Percentiles rank a stretch among this genome's conserved stretches.
phyloP scores from a whole-genome alignment of 2,797 vertebrate species.

The Tangara arthus region DNA sequence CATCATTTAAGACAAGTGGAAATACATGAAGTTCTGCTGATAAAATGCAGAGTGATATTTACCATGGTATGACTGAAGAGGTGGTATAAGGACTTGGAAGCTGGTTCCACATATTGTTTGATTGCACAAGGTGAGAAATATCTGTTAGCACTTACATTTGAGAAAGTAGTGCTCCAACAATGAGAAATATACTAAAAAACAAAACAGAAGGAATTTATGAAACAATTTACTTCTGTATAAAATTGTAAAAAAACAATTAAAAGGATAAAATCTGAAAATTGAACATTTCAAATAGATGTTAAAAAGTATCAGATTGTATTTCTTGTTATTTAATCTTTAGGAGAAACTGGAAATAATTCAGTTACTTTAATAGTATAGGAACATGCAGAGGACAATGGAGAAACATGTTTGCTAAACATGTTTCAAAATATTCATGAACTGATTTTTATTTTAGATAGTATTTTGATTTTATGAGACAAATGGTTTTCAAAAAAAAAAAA shows the following conservation, averaged over 20 bases:
- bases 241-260: not conserved
- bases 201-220: not conserved
- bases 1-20: not conserved
- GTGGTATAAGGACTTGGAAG: not conserved
- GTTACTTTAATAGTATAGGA: not conserved
- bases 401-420: rapidly evolving
- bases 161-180: not conserved
- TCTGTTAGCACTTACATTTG: not conserved
- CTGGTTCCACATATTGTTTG: not conserved
- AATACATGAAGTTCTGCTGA: not conserved
- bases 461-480: not conserved
- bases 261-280: not conserved
- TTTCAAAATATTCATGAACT: not conserved
- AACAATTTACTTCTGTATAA: not conserved
- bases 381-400: not conserved
- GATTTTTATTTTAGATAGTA: not conserved
- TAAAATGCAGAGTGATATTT: not conserved
- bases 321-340: not conserved
- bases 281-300: not conserved
- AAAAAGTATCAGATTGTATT: not conserved
- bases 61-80: not conserved
- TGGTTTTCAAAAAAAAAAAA: not conserved
- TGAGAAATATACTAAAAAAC: not conserved
- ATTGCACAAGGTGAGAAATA: not conserved
- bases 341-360: not conserved